Base-by-base conservation (phyloP, 2,113 vertebrate genomes). In the Actenoides lindsayi region DNA sequence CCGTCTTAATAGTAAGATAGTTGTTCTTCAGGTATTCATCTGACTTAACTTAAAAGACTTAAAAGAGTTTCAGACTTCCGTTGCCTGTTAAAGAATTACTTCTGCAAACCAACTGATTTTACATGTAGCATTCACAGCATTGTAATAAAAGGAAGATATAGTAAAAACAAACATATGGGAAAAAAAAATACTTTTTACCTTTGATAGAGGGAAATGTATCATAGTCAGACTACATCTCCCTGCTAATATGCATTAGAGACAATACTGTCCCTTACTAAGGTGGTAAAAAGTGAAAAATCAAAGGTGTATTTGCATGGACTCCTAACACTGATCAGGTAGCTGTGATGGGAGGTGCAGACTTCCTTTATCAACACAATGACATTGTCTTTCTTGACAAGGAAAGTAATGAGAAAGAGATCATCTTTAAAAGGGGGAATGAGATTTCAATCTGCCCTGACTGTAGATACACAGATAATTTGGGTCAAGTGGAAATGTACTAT, bases 401-500 rank as follows among this genome's bases (percentile, higher is more conserved):
- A 54, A 42, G 5, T 21, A 50, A 37, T 21, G 18, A 44, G 25
- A 62, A 91, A 68, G 25, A 62, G 4, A 42, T 42, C 16, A 30
- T 33, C 17, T 67, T 54, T 48, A 67, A 48, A 53, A 79, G 7
- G 12, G 41, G 7, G 25, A 78, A 73, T 41, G 46, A 12, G 6
- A 33, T 41, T 53, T 65, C 6, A 1, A 35, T 56, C 69, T 35
- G 16, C 4, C 33, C 7, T 20, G 24, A 37, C 8, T 65, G 37
- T 25, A 0, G 0, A 37, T 63, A 56, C 30, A 60, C 5, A 31
- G 3, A 4, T 2, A 11, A 8, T 37, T 35, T 31, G 10, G 33
- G 39, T n/a, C 19, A 53, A 83, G 11, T 1, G 65, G 70, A 60
- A 83, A 60, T 12, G 4, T 28, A 2, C 11, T 54, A 4, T 42